Evolutionary conservation across 2,113 vertebrate genomes (phyloP).

Genomic region (Sula dactylatra): DNA sequence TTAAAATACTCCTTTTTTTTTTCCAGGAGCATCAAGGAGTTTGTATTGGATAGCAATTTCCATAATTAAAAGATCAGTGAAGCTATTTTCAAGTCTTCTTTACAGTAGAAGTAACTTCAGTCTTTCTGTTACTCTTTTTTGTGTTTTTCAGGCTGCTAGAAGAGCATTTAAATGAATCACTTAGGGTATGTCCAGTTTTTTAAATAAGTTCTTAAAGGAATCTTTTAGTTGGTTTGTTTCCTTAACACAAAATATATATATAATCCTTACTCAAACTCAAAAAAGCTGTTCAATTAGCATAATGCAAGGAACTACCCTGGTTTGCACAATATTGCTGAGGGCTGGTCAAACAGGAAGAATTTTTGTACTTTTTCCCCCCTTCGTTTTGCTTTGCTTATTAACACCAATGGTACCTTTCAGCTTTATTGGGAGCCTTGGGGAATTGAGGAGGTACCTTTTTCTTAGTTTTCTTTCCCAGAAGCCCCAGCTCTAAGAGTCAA

Average conservation of each 20-base stretch:
- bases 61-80: not conserved
- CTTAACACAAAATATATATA: not conserved
- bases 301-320: not conserved
- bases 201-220: not conserved
- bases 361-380: fast-evolving
- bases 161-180: not conserved
- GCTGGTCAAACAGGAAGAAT: not conserved
- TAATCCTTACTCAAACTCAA: not conserved
- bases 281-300: not conserved
- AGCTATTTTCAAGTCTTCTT: not conserved
- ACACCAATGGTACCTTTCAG: not conserved
- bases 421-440: not conserved
- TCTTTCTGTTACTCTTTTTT: not conserved
- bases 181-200: not conserved
- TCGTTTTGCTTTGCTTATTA: not conserved
- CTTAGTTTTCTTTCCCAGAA: not conserved
- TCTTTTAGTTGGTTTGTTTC: not conserved
- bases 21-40: not conserved
- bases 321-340: not conserved
- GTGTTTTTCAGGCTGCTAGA: not conserved
- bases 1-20: not conserved
- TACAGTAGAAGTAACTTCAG: not conserved
- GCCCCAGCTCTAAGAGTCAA: not conserved
- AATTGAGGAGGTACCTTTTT: not conserved
- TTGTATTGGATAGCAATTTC: not conserved